These are phyloP conservation scores for Synanthedon myopaeformis DNA, from an alignment of 2,888 invertebrate genomes.

Conservation along the genomic window DNA sequence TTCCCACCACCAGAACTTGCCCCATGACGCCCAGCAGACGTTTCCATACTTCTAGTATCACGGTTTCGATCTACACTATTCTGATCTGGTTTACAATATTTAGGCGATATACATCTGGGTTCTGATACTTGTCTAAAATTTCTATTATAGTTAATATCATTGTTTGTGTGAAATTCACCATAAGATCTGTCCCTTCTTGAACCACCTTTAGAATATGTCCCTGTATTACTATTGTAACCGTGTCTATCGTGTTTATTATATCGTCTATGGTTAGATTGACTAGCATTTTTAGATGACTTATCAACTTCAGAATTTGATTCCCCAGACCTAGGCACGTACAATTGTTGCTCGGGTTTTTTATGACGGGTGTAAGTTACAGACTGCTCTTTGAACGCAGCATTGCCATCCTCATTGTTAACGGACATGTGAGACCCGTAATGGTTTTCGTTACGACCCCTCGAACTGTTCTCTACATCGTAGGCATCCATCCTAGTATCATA, in stretches of 20 bases:
- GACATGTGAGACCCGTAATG: constrained; percentile 56
- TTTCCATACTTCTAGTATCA: constrained; percentile 79
- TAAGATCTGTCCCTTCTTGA: constrained; percentile 45
- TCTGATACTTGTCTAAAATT: constrained; percentile 73
- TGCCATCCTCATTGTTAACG: constrained; percentile 37
- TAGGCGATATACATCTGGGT: constrained; percentile 71
- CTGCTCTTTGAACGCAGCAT: constrained; percentile 30
- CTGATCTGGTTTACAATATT: constrained; percentile 40
- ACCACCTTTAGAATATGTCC: constrained; percentile 37
- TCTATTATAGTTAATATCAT: constrained; percentile 52
- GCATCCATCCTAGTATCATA: constrained; percentile 71
- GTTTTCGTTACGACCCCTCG: constrained; percentile 34
- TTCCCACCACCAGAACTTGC: constrained; percentile 59
- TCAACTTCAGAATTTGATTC: constrained; percentile 42
- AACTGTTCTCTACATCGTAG: constrained; percentile 38
- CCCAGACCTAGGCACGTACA: constrained; percentile 51
- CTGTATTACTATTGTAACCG: constrained; percentile 30
- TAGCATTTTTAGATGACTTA: constrained; percentile 47
- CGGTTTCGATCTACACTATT: constrained; percentile 65
- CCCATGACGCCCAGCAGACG: constrained; percentile 56
- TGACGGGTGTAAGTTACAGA: constrained; percentile 28
- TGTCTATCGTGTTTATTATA: constrained; percentile 39
- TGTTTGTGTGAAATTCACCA: constrained; percentile 37
- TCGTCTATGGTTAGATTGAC: constrained; percentile 51
- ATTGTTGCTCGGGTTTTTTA: constrained; percentile 59